Conservation (phyloP, 2,113 vertebrate species). For the mouse (Mus musculus) region DNA sequence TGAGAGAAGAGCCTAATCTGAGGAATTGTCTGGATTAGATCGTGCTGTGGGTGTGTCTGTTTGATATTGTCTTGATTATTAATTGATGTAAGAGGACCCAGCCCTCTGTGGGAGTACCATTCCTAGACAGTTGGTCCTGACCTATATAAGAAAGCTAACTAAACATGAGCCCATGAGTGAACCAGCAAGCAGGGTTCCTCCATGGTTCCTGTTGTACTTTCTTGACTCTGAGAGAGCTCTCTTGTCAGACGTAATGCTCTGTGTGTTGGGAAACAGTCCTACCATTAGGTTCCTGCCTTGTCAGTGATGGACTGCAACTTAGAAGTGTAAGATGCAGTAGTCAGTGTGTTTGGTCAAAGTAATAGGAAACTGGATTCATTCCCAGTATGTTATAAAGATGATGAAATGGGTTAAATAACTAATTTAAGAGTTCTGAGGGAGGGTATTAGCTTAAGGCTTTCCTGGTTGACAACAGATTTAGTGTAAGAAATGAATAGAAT, state of each 20-base stretch:
- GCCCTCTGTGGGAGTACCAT: not conserved
- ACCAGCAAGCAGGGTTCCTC: not conserved
- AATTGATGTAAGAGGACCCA: not conserved
- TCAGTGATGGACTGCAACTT: not conserved
- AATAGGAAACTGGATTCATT: not conserved
- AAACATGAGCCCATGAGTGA: not conserved
- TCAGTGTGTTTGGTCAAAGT: not conserved
- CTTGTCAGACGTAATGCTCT: not conserved
- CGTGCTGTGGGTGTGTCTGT: not conserved
- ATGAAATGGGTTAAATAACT: not conserved
- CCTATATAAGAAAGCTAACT: not conserved
- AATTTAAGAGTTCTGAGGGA: not conserved
- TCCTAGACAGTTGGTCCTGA: too few relatives aligned
- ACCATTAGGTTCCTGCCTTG: not conserved
- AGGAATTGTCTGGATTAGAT: not conserved
- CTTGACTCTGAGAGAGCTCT: not conserved
- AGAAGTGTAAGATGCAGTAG: not conserved
- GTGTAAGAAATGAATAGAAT: not conserved
- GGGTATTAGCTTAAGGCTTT: not conserved
- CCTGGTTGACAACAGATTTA: conserved; percentile 6
- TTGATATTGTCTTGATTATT: not conserved
- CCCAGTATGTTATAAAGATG: not conserved
- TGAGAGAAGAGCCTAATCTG: not conserved
- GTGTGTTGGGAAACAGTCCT: not conserved
- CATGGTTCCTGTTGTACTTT: not conserved